A percentile compares a stretch with the other conserved stretches of the same genome.
phyloP scores from a whole-genome alignment of 2,113 vertebrate species.

The Thamnaconus septentrionalis region DNA sequence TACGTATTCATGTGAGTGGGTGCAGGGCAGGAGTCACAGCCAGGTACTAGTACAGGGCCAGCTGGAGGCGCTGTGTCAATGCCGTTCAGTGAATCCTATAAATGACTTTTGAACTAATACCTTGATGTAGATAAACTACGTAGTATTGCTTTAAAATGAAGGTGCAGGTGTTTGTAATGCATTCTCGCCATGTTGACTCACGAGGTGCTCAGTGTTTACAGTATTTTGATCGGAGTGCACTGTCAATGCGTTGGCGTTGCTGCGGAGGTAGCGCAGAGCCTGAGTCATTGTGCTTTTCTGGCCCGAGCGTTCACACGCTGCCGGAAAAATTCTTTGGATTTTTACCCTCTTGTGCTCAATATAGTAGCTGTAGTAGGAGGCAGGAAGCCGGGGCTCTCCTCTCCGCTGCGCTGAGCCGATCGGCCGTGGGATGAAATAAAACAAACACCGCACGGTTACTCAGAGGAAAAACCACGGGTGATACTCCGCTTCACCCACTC shows the following conservation, averaged over 20 bases:
- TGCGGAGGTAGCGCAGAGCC: conserved; percentile 3
- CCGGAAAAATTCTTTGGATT: not conserved
- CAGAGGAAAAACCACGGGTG: not conserved
- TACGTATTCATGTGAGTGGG: too few species aligned
- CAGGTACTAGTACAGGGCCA: too few species aligned
- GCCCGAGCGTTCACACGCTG: not conserved
- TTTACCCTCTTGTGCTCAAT: conserved; percentile 11
- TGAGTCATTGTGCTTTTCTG: conserved; percentile 17
- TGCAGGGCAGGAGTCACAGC: too few species aligned
- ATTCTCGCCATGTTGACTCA: not conserved
- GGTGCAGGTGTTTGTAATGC: too few species aligned
- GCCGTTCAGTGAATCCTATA: too few species aligned
- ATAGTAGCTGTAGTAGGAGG: conserved; percentile 14
- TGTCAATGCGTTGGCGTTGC: too few species aligned
- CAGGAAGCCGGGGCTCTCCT: conserved; percentile 19
- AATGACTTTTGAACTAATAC: too few species aligned
- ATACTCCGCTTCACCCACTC: not conserved
- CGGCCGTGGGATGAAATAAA: conserved; percentile 13
- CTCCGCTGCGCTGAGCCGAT: not conserved
- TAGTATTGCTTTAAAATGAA: too few species aligned
- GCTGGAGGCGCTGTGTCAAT: too few species aligned
- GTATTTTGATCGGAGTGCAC: too few species aligned
- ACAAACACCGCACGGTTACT: not conserved
- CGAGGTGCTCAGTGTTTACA: too few species aligned
- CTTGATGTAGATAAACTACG: too few species aligned